Base-by-base conservation (phyloP, 2,797 vertebrate species). In the Microctenopoma stevenorrisi region DNA sequence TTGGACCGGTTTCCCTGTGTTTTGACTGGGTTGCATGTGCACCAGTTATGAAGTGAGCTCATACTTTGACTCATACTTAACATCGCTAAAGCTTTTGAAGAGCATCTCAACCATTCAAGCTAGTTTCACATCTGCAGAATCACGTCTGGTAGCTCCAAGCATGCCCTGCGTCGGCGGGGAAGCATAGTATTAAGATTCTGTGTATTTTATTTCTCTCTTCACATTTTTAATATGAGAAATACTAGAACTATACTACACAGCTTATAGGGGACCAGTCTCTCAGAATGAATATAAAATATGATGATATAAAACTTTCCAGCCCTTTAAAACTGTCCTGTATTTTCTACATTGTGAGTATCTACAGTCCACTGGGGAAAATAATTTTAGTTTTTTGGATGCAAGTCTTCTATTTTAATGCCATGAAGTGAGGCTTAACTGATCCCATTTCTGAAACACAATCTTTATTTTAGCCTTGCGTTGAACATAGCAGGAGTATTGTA, bases 231-330 rank as follows among this genome's bases (percentile, higher is more conserved):
- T 68, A 26, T 14, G 9, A 82, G 35, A 59, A 82, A 76, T 9
- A 47, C 16, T 64, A 67, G 61, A 63, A 35, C 33, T 35, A 8
- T 35, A 35, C 46, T 50, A 46, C 30, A 14, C 38, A 26, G 72
- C 59, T 85, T 71, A 72, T n/a, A 68, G 64, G 61, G 84, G 64
- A 70, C 52, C 58, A 51, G 74, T 81, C 79, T 73, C 30, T 85
- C 53, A 66, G 42, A 83, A 67, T 82, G 72, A 87, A 79, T 79
- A 81, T 64, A 82, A 78, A 71, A 25, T 59, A 33, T 48, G 15
- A 79, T 75, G 80, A 79, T 64, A 82, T 82, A 84, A 87, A 91
- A 86, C 81, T 81, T 88, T 88, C 88, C 86, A 87, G 76, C 66
- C 85, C 84, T 78, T 86, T 84, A 83, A 91, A 91, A 76, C 83